Percentiles rank a stretch among this genome's conserved stretches.
Conservation (phyloP, 1,140 invertebrate species). For the Solenopsis invicta region DNA sequence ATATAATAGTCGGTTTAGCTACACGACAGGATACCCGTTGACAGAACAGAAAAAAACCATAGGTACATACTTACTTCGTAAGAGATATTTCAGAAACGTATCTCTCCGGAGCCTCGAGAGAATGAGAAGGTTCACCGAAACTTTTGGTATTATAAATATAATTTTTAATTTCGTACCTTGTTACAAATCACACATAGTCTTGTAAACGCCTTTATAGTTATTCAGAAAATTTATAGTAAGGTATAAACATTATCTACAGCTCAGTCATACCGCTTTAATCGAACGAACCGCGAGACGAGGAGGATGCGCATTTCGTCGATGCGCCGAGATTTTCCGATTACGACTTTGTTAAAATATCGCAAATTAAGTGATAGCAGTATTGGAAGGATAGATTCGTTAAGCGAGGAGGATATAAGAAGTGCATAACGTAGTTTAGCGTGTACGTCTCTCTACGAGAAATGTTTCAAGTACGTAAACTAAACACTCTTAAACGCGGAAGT, state of each 20-base stretch:
- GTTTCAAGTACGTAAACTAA: conserved; percentile 72
- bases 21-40: neutral
- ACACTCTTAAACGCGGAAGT: conserved; percentile 48
- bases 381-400: conserved; percentile 17
- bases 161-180: conserved; percentile 31
- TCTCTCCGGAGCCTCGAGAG: neutral
- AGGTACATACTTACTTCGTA: neutral
- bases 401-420: conserved; percentile 45
- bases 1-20: conserved; percentile 38
- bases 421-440: conserved; percentile 69
- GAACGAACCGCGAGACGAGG: conserved; percentile 22
- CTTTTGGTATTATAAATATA: conserved; percentile 16
- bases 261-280: conserved; percentile 48
- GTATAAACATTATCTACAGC: conserved; percentile 5
- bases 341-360: conserved; percentile 61
- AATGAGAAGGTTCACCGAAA: neutral
- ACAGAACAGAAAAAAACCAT: neutral
- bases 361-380: conserved; percentile 38
- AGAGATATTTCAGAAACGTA: neutral
- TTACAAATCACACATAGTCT: conserved; percentile 17
- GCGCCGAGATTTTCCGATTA: conserved; percentile 60
- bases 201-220: conserved; percentile 37
- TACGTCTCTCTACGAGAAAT: conserved; percentile 72
- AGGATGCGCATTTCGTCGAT: conserved; percentile 36
- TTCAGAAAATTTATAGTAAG: conserved; percentile 4